These are phyloP conservation scores for Ceratotherium simum DNA, from an alignment of 2,113 vertebrate species.

Conservation along the genomic window DNA sequence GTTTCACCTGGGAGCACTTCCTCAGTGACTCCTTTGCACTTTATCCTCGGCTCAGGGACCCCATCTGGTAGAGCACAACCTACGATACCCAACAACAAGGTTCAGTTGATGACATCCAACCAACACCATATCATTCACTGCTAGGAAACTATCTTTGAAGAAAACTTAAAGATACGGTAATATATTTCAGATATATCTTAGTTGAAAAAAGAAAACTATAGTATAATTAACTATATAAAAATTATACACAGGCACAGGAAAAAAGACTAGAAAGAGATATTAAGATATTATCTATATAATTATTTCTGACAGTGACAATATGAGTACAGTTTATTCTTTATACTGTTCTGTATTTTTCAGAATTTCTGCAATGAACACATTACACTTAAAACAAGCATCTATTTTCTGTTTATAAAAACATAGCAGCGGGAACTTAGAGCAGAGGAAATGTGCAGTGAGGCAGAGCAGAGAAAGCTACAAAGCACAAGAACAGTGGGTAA, in stretches of 20 bases:
- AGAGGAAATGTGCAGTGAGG: no score
- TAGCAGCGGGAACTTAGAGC: background rate
- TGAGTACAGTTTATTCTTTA: background rate
- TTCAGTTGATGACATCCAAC: background rate
- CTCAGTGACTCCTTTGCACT: background rate
- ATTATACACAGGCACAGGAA: background rate
- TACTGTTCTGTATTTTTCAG: background rate
- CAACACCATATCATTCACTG: background rate
- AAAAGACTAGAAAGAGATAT: background rate
- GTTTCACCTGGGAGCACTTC: background rate
- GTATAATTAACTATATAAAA: background rate
- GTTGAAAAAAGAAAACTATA: background rate
- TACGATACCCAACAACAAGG: background rate
- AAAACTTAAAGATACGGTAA: background rate
- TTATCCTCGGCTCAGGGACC: background rate
- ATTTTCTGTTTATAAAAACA: background rate
- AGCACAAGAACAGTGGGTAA: background rate
- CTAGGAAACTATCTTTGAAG: background rate
- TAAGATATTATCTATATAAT: background rate
- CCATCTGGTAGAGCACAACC: background rate
- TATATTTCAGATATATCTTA: background rate
- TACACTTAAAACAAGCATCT: background rate
- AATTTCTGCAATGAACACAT: background rate
- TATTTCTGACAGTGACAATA: background rate
- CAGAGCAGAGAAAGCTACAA: background rate